These are phyloP conservation scores for Euproctis similis DNA, from an alignment of 2,888 invertebrate genomes.

Conservation along the genomic window DNA sequence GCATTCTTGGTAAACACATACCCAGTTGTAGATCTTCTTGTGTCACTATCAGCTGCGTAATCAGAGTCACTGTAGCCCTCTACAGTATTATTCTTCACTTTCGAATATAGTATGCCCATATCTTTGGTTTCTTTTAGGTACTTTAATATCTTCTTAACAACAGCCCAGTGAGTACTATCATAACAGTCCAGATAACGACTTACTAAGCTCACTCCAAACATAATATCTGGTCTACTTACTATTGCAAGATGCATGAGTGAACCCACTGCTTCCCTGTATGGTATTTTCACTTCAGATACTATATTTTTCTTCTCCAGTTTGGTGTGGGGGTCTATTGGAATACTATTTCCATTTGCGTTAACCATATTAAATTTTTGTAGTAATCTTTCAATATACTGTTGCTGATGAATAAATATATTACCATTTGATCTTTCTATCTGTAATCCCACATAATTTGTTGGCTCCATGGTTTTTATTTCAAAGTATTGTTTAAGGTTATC, in stretches of 20 bases:
- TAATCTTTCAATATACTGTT: slow-evolving; percentile 7
- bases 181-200: slow-evolving; percentile 12
- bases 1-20: slow-evolving; percentile 10
- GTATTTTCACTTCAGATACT: slow-evolving; percentile 7
- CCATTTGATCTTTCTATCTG: slow-evolving; percentile 8
- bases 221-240: slow-evolving; percentile 15
- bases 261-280: slow-evolving; percentile 6
- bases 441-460: slow-evolving; percentile 10
- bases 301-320: slow-evolving; percentile 2
- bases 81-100: background rate
- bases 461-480: slow-evolving; percentile 5
- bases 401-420: slow-evolving; percentile 9
- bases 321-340: slow-evolving; percentile 5
- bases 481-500: slow-evolving; percentile 7
- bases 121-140: slow-evolving; percentile 5
- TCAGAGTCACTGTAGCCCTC: slow-evolving; percentile 14
- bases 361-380: slow-evolving; percentile 6
- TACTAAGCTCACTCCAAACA: slow-evolving; percentile 13
- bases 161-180: slow-evolving; percentile 10
- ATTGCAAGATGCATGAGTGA: slow-evolving; percentile 10
- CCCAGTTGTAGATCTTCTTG: slow-evolving; percentile 7
- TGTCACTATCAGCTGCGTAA: slow-evolving; percentile 11
- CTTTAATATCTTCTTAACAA: slow-evolving; percentile 11
- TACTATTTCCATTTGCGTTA: slow-evolving; percentile 2
- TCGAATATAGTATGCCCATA: background rate